Evolutionary conservation across 37 sponge, comb jelly and placozoan species (phyloP), one percentile per base, ranked within the genome.

Genomic region (Chondrilla cf. caribensis): DNA sequence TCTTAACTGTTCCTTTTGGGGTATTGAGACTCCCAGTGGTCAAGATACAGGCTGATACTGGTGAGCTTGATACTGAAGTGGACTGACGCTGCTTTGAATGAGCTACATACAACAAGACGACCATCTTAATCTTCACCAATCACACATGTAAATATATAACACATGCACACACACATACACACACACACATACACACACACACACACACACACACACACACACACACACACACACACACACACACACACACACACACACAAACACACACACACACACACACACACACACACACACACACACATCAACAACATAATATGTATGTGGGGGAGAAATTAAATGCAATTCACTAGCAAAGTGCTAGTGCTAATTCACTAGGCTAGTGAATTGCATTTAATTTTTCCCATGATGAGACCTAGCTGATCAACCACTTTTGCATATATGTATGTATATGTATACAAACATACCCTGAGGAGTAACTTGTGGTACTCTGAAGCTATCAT

Each of bases 241-340:
- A 15, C 64, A 62, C 64, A 62, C 64, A 62, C 64, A 62, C 64
- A 62, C 64, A 62, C 64, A 62, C 64, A 62, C 64, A 62, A 8
- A 62, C 64, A 62, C 64, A 62, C 64, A 62, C 64, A 62, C 64
- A 62, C 64, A 62, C 64, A 62, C 64, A 62, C 64, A 62, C 64
- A 62, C 64, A 62, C 64, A 62, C 64, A 62, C 64, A 62, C 64
- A 62, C 64, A 62, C 64, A 62, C 64, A 62, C 64, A 62, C 64
- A 62, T 17, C 11, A 11, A 54, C 57, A 54, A 11, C 11, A 11
- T 19, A 11, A 54, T 17, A 54, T 17, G 17, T 17, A 54, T 17
- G 17, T 17, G n/a, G n/a, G n/a, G n/a, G n/a, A n/a, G n/a, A n/a
- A n/a, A n/a, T n/a, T n/a, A n/a, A n/a, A n/a, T n/a, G n/a, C n/a